Conservation (phyloP, 2,797 vertebrate species). For the Simalia tracyae region DNA sequence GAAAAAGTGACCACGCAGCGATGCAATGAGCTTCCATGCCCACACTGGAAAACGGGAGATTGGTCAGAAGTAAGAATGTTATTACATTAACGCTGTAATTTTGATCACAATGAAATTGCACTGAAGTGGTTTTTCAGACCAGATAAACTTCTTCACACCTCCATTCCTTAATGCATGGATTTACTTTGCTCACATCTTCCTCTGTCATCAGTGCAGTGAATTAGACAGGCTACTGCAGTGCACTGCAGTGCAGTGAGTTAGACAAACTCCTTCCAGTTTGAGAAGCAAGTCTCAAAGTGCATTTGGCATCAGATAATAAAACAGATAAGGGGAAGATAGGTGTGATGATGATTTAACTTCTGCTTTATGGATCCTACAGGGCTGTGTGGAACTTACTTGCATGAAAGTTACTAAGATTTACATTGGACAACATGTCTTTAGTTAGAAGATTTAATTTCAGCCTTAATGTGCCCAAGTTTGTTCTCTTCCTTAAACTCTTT, state of each 20-base stretch:
- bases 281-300: neutral
- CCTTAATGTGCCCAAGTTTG: neutral
- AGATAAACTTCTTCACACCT: neutral
- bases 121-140: neutral
- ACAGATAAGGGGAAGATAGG: neutral
- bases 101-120: neutral
- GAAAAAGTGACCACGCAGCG: constrained; percentile 86
- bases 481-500: neutral
- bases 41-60: constrained; percentile 90
- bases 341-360: too few relatives aligned
- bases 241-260: neutral
- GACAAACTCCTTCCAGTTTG: neutral
- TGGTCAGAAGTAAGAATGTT: constrained; percentile 91
- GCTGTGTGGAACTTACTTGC: neutral
- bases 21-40: constrained; percentile 92
- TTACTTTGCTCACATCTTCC: neutral
- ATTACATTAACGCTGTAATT: neutral
- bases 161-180: neutral
- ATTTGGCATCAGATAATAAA: neutral
- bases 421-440: neutral
- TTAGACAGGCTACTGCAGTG: too few relatives aligned
- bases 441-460: neutral
- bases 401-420: neutral
- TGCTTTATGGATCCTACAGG: neutral
- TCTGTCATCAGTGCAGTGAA: neutral